phyloP scores from a whole-genome alignment of 2,113 vertebrate species.

The Psilopsiagon aurifrons region DNA sequence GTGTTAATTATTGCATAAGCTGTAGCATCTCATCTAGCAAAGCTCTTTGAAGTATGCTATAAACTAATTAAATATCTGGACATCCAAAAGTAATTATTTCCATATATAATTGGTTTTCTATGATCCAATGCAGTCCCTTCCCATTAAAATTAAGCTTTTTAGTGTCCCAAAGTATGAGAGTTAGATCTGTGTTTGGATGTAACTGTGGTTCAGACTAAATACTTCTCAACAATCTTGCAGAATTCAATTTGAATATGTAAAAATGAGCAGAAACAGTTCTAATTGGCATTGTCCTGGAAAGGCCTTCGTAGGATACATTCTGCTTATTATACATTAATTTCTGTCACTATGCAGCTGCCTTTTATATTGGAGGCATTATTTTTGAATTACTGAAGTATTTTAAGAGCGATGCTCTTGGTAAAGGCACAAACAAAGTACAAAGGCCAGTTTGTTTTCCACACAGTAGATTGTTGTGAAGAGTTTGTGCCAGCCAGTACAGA shows the following conservation, averaged over 20 bases:
- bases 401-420: conserved; percentile 35
- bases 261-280: not conserved
- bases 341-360: not conserved
- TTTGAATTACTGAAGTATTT: conserved; percentile 62
- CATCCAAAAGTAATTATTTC: not conserved
- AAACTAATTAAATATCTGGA: not conserved
- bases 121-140: not conserved
- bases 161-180: not conserved
- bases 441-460: conserved; percentile 70
- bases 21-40: not conserved
- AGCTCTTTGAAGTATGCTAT: not conserved
- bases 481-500: conserved; percentile 77
- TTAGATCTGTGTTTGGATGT: not conserved
- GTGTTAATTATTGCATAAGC: not conserved
- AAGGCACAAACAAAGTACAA: conserved; percentile 69
- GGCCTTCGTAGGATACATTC: not conserved
- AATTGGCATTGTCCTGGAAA: not conserved
- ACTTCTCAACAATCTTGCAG: not conserved
- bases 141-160: not conserved
- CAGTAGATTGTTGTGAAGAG: conserved; percentile 68
- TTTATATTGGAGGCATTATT: conserved; percentile 41
- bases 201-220: not conserved
- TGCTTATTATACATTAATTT: not conserved
- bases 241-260: not conserved
- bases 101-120: not conserved